phyloP scores from a whole-genome alignment of 2,888 invertebrate species.

The Euclidia mi region DNA sequence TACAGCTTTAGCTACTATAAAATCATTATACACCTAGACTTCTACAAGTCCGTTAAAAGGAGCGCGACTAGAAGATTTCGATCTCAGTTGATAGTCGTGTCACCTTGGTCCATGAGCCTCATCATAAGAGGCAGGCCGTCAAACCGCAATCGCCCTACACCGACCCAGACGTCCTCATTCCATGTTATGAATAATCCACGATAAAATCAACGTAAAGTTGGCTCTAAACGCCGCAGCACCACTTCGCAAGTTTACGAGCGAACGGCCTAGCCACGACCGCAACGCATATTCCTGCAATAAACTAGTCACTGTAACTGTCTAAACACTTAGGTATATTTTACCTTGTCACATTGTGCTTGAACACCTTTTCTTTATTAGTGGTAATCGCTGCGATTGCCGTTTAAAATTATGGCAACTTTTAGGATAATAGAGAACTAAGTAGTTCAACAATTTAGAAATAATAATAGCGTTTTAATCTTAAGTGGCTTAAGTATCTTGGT shows the following conservation, averaged over 20 bases:
- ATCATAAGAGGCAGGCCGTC: constrained; percentile 36
- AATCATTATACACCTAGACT: too few relatives aligned
- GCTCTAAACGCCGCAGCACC: constrained; percentile 52
- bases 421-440: too few relatives aligned
- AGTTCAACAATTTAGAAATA: too few relatives aligned
- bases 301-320: constrained; percentile 36
- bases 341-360: constrained; percentile 1
- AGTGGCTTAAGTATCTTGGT: too few relatives aligned
- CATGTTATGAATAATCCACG: constrained; percentile 70
- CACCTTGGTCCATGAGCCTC: constrained; percentile 31
- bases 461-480: too few relatives aligned
- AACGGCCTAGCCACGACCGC: constrained; percentile 50
- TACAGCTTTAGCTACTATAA: too few relatives aligned
- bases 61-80: too few relatives aligned
- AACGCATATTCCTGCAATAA: constrained; percentile 53
- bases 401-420: too few relatives aligned
- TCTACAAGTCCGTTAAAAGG: too few relatives aligned
- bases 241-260: constrained; percentile 64
- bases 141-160: constrained; percentile 55
- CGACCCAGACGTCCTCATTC: constrained; percentile 71
- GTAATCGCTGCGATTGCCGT: too few relatives aligned
- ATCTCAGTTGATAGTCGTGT: not conserved
- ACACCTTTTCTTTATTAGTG: constrained; percentile 3
- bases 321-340: constrained; percentile 19
- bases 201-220: constrained; percentile 62